These are phyloP conservation scores for Venustoraphidia nigricollis DNA, from an alignment of 2,888 invertebrate species.

Conservation along the genomic window DNA sequence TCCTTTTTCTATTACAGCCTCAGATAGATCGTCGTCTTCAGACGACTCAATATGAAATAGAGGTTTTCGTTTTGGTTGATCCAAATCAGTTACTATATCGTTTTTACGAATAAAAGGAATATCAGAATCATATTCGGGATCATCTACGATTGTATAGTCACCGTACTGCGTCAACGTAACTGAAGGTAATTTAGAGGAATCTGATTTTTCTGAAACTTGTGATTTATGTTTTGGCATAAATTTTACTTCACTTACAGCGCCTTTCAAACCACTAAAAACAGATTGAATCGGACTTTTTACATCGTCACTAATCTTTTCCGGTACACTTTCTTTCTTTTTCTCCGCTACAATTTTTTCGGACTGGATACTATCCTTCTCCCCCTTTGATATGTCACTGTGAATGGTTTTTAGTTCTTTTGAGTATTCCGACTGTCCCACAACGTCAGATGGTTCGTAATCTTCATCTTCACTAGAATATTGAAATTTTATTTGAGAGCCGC, in stretches of 20 bases:
- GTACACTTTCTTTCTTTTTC: no score
- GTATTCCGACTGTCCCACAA: no score
- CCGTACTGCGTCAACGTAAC: background rate
- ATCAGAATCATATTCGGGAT: constrained; percentile 10
- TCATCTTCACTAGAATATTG: no score
- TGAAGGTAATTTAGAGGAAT: background rate
- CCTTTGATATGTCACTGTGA: no score
- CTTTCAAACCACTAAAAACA: background rate
- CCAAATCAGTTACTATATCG: constrained; percentile 7
- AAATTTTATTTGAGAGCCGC: no score
- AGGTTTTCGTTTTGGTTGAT: constrained; percentile 20
- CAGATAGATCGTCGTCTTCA: constrained; percentile 20
- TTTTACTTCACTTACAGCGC: background rate
- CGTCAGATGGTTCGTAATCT: no score
- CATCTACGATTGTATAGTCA: constrained; percentile 2
- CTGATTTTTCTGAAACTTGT: no score
- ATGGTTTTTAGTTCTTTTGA: no score
- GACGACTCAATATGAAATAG: constrained; percentile 31
- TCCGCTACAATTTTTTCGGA: no score
- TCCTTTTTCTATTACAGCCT: constrained; percentile 12
- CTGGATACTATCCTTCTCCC: no score
- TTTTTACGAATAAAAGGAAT: constrained; percentile 10
- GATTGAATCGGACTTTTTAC: background rate
- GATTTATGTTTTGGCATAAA: no score
- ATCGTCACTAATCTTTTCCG: no score